A percentile compares a stretch with the other conserved stretches of the same genome.
These are phyloP conservation scores for Eristalis intricaria DNA, from an alignment of 2,888 invertebrate species.

Conservation along the genomic window DNA sequence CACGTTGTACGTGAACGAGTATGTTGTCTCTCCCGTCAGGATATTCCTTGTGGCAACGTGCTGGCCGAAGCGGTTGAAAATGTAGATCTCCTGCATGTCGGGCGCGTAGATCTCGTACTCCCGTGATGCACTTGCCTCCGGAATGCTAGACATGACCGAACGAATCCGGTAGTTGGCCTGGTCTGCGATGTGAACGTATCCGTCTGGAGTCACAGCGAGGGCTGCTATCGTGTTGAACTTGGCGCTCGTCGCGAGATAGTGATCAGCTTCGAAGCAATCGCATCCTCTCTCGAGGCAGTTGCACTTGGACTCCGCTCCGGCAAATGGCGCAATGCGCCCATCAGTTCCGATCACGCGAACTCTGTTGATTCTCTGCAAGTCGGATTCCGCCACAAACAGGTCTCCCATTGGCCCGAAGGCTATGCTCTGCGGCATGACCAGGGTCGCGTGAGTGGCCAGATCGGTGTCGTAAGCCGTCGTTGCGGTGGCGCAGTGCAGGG, in stretches of 20 bases:
- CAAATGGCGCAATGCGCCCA: constrained; percentile 95
- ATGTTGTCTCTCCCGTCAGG: constrained; percentile 95
- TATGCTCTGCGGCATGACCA: constrained; percentile 97
- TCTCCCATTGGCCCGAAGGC: constrained; percentile 96
- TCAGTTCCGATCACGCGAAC: constrained; percentile 95
- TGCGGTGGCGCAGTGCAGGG: constrained; percentile 94
- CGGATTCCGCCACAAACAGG: constrained; percentile 96
- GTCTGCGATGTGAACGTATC: constrained; percentile 97
- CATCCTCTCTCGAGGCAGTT: constrained; percentile 95
- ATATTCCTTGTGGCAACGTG: constrained; percentile 97
- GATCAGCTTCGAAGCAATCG: constrained; percentile 95
- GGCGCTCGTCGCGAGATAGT: constrained; percentile 94
- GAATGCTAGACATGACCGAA: constrained; percentile 94
- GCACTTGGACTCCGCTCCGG: constrained; percentile 96
- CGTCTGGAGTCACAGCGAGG: constrained; percentile 95
- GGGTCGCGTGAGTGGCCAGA: constrained; percentile 93
- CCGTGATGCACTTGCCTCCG: constrained; percentile 90
- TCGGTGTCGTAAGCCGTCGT: constrained; percentile 91
- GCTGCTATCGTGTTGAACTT: constrained; percentile 97
- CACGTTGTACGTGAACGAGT: constrained; percentile 97
- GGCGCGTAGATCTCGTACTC: constrained; percentile 98
- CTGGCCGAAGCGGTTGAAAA: constrained; percentile 96
- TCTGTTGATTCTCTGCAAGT: constrained; percentile 96
- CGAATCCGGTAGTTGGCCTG: constrained; percentile 95
- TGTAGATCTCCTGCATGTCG: constrained; percentile 96